A percentile compares a stretch with the other conserved stretches of the same genome.
phyloP scores from a whole-genome alignment of 1,140 invertebrate species.

The Hylaeus anthracinus region DNA sequence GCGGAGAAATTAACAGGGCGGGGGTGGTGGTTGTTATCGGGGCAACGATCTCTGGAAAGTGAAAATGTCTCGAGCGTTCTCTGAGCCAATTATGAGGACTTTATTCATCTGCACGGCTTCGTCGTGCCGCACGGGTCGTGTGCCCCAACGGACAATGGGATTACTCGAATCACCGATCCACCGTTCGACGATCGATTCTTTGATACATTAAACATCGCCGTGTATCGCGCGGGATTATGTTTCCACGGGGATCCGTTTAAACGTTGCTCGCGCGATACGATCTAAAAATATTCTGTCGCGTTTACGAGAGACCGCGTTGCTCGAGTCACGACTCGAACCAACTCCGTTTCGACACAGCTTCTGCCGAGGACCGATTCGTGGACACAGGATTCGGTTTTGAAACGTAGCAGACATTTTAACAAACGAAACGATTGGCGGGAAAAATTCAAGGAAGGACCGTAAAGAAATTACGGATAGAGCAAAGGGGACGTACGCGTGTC shows the following conservation, averaged over 20 bases:
- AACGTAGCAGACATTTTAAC: too few species aligned
- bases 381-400: too few species aligned
- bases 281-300: neutral
- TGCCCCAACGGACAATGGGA: constrained; percentile 10
- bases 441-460: too few species aligned
- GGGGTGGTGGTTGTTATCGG: constrained; percentile 13
- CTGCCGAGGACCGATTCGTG: too few species aligned
- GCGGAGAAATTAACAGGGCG: neutral
- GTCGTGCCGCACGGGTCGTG: neutral
- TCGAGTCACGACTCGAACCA: neutral
- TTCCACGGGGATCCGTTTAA: constrained; percentile 24
- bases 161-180: constrained; percentile 43
- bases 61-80: constrained; percentile 25
- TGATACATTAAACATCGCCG: constrained; percentile 23
- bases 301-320: neutral
- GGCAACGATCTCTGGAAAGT: constrained; percentile 49
- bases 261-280: neutral
- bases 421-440: too few species aligned
- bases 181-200: constrained; percentile 27
- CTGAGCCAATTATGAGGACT: constrained; percentile 43
- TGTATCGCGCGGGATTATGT: neutral
- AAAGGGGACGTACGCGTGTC: too few species aligned
- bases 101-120: constrained; percentile 44
- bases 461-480: too few species aligned
- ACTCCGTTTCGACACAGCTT: constrained; percentile 1